A percentile compares a stretch with the other conserved stretches of the same genome.
Conservation (phyloP, 2,113 vertebrate species). For the Notechis scutatus region DNA sequence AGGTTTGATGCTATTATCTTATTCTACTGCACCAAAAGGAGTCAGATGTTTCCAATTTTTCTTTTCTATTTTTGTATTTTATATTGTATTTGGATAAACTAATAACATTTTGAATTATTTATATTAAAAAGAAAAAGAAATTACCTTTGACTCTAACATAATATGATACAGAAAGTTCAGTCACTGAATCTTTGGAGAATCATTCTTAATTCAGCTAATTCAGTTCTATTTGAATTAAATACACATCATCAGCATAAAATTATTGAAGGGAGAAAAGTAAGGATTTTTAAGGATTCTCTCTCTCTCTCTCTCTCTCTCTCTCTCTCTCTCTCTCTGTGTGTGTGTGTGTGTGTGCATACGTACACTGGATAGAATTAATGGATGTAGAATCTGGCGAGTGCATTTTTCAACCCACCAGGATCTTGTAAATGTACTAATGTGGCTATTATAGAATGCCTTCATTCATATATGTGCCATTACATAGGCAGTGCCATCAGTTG, state of each 20-base stretch:
- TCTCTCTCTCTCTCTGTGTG: no score
- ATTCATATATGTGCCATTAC: constrained; percentile 50
- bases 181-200: constrained; percentile 39
- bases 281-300: constrained; percentile 26
- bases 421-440: constrained; percentile 44
- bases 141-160: not conserved
- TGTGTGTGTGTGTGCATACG: no score
- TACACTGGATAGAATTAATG: constrained; percentile 40
- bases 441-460: constrained; percentile 51
- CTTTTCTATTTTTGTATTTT: not conserved
- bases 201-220: constrained; percentile 51
- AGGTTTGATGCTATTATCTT: not conserved
- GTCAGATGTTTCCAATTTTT: not conserved
- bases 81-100: not conserved
- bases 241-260: constrained; percentile 59
- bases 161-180: constrained; percentile 49
- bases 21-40: not conserved
- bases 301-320: no score
- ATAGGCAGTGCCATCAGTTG: constrained; percentile 42
- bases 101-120: not conserved
- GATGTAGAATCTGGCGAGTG: constrained; percentile 41
- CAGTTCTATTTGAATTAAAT: constrained; percentile 47
- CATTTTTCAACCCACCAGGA: constrained; percentile 39
- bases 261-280: constrained; percentile 12
- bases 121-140: not conserved